Conservation (phyloP, 1,140 invertebrate species). For the Bemisia tabaci region DNA sequence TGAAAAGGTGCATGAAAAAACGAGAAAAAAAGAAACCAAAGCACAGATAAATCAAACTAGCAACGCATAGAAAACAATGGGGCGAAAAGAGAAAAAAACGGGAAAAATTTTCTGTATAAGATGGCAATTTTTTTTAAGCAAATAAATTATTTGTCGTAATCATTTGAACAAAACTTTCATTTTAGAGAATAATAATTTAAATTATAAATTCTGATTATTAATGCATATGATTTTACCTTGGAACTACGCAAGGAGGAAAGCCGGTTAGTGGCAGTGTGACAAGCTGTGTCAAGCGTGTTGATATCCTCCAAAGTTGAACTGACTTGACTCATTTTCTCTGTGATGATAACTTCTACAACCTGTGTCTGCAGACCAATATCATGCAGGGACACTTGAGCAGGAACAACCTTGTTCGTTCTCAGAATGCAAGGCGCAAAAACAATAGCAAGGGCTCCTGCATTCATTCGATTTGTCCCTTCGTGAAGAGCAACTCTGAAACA, state of each 20-base stretch:
- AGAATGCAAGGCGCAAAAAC: slow-evolving; percentile 91
- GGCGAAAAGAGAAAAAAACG: too few relatives aligned
- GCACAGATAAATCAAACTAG: too few relatives aligned
- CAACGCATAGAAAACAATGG: too few relatives aligned
- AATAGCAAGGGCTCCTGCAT: slow-evolving; percentile 75
- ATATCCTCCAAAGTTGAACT: slow-evolving; percentile 72
- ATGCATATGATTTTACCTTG: too few relatives aligned
- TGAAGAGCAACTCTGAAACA: slow-evolving; percentile 55
- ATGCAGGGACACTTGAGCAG: slow-evolving; percentile 77
- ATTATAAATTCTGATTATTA: too few relatives aligned
- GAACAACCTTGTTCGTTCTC: slow-evolving; percentile 66
- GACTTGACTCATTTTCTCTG: slow-evolving; percentile 60
- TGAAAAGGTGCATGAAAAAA: too few relatives aligned
- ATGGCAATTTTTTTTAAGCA: too few relatives aligned
- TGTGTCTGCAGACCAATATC: slow-evolving; percentile 65
- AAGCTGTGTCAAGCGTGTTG: slow-evolving; percentile 68
- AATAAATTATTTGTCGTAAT: too few relatives aligned
- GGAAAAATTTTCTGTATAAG: too few relatives aligned
- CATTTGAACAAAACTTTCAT: too few relatives aligned
- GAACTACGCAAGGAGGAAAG: slow-evolving; percentile 57
- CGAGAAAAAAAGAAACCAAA: too few relatives aligned
- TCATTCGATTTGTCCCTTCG: slow-evolving; percentile 86
- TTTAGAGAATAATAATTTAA: too few relatives aligned
- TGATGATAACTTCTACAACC: slow-evolving; percentile 78
- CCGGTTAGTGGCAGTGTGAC: slow-evolving; percentile 57